Evolutionary conservation across 2,888 invertebrate species (phyloP).

Genomic region (Palloptera scutellata): DNA sequence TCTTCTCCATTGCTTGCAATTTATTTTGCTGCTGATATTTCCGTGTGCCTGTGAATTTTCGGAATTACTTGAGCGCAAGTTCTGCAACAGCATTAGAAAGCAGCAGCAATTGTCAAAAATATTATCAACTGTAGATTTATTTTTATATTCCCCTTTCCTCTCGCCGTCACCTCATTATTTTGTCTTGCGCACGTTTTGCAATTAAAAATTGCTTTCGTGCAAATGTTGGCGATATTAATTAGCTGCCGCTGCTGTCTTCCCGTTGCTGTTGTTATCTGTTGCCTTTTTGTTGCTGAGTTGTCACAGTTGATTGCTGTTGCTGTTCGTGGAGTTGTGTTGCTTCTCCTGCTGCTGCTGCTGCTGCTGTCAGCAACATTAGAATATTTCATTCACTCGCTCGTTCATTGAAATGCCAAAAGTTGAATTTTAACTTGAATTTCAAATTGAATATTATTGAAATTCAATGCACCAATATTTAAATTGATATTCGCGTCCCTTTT

Average conservation of each 20-base stretch:
- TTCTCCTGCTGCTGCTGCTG: too few species aligned
- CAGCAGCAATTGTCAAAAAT: constrained; percentile 36
- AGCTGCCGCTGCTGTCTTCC: neutral
- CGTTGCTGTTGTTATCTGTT: too few species aligned
- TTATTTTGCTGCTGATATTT: constrained; percentile 31
- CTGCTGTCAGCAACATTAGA: too few species aligned
- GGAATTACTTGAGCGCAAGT: too few species aligned
- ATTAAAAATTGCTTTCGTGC: constrained; percentile 20
- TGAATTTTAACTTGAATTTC: neutral
- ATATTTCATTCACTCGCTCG: neutral
- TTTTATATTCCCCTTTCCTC: neutral
- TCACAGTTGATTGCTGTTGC: too few species aligned
- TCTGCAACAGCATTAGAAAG: neutral
- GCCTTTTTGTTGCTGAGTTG: too few species aligned
- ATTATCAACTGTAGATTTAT: constrained; percentile 40
- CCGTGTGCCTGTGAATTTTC: neutral
- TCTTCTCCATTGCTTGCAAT: constrained; percentile 31
- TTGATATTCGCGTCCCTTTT: too few species aligned
- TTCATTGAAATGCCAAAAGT: neutral
- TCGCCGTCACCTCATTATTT: constrained; percentile 12
- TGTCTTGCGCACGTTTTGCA: constrained; percentile 26
- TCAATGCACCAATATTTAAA: too few species aligned
- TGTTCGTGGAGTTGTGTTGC: too few species aligned
- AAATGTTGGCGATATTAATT: constrained; percentile 6
- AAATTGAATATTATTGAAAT: constrained; percentile 33